phyloP scores from a whole-genome alignment of 2,113 vertebrate genomes.

The Notechis scutatus region DNA sequence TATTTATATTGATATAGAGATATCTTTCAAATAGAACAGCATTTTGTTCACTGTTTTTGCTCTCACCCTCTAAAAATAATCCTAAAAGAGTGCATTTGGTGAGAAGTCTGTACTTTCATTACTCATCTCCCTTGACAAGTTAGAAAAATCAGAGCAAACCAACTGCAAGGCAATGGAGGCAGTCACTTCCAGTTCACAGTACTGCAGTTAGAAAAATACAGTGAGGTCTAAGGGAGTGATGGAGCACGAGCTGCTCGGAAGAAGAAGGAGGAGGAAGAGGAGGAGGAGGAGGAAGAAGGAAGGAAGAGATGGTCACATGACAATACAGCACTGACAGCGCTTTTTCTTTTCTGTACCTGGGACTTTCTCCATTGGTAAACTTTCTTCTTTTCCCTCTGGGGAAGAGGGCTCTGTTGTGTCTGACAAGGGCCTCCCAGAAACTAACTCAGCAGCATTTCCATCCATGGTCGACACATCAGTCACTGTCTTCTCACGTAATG shows the following conservation, averaged over 20 bases:
- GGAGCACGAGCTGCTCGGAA: slow-evolving; percentile 71
- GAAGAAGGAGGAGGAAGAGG: slow-evolving; percentile 54
- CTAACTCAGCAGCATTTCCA: slow-evolving; percentile 91
- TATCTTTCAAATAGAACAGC: slow-evolving; percentile 60
- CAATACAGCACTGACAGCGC: slow-evolving; percentile 97
- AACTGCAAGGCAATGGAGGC: slow-evolving; percentile 77
- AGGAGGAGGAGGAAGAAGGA: neutral
- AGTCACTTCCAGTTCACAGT: slow-evolving; percentile 80
- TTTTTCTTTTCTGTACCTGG: slow-evolving; percentile 99
- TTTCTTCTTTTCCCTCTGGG: slow-evolving; percentile 89
- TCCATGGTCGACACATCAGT: slow-evolving; percentile 90
- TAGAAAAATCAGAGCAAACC: slow-evolving; percentile 74
- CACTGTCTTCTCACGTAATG: slow-evolving; percentile 94
- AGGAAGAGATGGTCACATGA: slow-evolving; percentile 89
- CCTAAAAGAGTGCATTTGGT: slow-evolving; percentile 37
- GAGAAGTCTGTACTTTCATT: slow-evolving; percentile 36
- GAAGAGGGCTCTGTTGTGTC: slow-evolving; percentile 96
- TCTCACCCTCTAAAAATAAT: slow-evolving; percentile 49
- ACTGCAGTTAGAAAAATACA: slow-evolving; percentile 91
- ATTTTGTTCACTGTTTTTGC: slow-evolving; percentile 52
- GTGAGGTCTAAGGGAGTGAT: slow-evolving; percentile 76
- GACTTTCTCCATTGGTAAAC: slow-evolving; percentile 80
- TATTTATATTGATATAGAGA: slow-evolving; percentile 34
- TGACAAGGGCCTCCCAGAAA: slow-evolving; percentile 83
- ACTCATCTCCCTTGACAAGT: slow-evolving; percentile 56